Evolutionary conservation across 2,113 vertebrate species (phyloP), one percentile per base, ranked within the genome.

Genomic region (Trochalopteron elliotii): DNA sequence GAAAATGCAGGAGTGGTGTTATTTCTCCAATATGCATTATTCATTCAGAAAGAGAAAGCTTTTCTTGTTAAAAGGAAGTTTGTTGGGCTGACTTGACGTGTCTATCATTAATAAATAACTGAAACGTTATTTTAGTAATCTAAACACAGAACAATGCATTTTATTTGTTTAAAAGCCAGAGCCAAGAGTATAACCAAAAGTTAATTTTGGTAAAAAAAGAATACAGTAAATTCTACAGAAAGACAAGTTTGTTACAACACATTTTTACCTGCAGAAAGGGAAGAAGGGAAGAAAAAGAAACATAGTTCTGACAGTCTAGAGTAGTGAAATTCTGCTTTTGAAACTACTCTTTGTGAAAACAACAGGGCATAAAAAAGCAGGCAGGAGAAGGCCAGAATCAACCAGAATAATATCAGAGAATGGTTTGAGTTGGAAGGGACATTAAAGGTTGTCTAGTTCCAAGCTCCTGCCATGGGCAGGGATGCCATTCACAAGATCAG

Each of bases 1-100:
- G 60, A 95, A 93, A 96, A 91, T 78, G 30, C 60, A 53, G 40
- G 13, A 93, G 65, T 4, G 0, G 50, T 88, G 75, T 87, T 96
- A 80, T 72, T 93, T 86, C 90, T 94, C 63, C 64, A 83, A 64
- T 83, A 90, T 91, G 50, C 78, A 94, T 95, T 95, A 97, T 96
- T 95, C 82, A 95, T 95, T 76, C 47, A 84, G 39, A 75, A 90
- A 1, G 7, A 95, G 57, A 91, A 94, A 93, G 60, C 71, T 91
- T 68, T 87, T 68, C 71, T 85, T 90, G 64, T 75, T 90, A 76
- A 77, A 61, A 78, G 45, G 53, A 84, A 65, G 33, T 77, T 94
- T 83, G 39, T 44, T 87, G 82, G 53, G n/a, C 80, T 90, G 39
- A 44, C 39, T 70, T 80, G 28, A 42, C 82, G 23, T 15, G 61